Percentiles rank a stretch among this genome's conserved stretches.
Evolutionary conservation across 2,797 vertebrate genomes (phyloP).

Genomic region (Manis pentadactyla): DNA sequence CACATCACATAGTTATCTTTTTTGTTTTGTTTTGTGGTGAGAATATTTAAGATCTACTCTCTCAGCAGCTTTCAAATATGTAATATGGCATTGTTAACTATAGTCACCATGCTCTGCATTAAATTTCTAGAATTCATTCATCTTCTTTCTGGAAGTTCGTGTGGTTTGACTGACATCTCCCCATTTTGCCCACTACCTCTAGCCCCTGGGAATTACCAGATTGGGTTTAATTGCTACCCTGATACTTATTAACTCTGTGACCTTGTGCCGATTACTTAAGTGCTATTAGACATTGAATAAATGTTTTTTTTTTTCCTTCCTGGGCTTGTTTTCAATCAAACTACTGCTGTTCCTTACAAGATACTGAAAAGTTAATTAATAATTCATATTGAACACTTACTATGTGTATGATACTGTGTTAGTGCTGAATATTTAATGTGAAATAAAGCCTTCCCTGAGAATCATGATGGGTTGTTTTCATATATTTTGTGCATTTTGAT

Average conservation of each 20-base stretch:
- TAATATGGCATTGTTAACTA: neutral
- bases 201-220: neutral
- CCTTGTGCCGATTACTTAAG: neutral
- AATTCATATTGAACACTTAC: neutral
- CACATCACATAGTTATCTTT: neutral
- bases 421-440: neutral
- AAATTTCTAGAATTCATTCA: neutral
- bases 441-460: neutral
- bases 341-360: neutral
- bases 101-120: neutral
- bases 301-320: neutral
- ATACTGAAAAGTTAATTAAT: slow-evolving; percentile 8
- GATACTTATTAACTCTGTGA: neutral
- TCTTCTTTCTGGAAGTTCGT: neutral
- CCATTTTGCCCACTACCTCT: too few relatives aligned
- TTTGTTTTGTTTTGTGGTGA: neutral
- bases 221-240: neutral
- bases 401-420: neutral
- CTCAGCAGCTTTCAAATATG: neutral
- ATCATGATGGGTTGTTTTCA: neutral
- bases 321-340: neutral
- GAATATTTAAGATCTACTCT: neutral
- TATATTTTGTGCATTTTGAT: neutral
- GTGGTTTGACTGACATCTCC: neutral
- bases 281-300: neutral